Evolutionary conservation across 2,113 vertebrate genomes (phyloP).

Genomic region (Gallinago jamesoni): DNA sequence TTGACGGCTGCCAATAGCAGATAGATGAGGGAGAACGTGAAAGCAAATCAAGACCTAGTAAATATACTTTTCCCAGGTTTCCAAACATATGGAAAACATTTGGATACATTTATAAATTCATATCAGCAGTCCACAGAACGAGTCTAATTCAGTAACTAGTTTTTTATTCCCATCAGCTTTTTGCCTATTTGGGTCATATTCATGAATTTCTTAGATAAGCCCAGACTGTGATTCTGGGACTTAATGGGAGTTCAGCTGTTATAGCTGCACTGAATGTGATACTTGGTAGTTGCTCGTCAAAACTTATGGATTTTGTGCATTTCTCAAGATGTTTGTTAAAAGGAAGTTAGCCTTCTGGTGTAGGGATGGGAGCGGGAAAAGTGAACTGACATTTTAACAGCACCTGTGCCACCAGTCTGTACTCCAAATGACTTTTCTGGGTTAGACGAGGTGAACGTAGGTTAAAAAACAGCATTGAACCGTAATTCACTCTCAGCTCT

Average conservation of each 20-base stretch:
- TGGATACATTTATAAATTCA: neutral
- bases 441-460: neutral
- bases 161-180: neutral
- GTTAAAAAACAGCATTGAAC: neutral
- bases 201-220: neutral
- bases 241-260: neutral
- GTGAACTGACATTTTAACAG: neutral
- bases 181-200: neutral
- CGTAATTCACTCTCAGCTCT: accelerated
- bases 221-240: neutral
- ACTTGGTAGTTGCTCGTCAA: neutral
- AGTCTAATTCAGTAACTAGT: neutral
- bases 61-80: neutral
- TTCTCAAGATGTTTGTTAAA: neutral
- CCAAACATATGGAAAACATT: neutral
- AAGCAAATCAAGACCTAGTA: neutral
- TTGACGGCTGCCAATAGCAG: neutral
- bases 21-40: neutral
- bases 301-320: neutral
- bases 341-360: neutral
- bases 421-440: neutral
- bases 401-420: neutral
- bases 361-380: neutral
- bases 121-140: neutral
- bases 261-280: neutral